Conservation (phyloP, 2,888 invertebrate genomes). For the Cephonodes hylas region DNA sequence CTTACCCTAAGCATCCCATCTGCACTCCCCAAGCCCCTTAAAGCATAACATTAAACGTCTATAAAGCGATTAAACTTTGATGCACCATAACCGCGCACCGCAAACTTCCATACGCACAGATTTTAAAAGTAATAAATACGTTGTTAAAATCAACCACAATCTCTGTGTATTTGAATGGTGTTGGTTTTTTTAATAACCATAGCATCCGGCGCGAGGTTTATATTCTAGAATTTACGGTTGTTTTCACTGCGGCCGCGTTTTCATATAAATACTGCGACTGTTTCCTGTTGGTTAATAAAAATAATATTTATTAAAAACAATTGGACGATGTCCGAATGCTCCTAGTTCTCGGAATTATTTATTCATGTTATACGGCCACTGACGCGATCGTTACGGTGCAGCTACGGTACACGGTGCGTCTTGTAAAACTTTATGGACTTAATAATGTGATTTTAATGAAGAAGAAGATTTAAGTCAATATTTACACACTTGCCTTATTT, state of each 20-base stretch:
- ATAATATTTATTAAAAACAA: conserved; percentile 74
- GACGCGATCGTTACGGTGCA: too few species aligned
- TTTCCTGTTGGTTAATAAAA: conserved; percentile 74
- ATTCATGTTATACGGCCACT: too few species aligned
- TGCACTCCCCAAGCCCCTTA: too few species aligned
- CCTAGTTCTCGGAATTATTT: conserved; percentile 34
- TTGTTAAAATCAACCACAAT: conserved; percentile 63
- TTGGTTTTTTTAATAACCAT: conserved; percentile 66
- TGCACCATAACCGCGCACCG: neutral
- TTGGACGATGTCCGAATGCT: conserved; percentile 44
- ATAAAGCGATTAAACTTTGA: neutral
- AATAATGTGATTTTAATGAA: too few species aligned
- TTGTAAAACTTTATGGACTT: too few species aligned
- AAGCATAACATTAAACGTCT: neutral
- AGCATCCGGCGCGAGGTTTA: conserved; percentile 72
- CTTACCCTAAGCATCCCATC: too few species aligned
- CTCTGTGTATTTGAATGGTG: conserved; percentile 31
- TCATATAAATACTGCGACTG: conserved; percentile 72
- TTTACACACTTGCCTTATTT: too few species aligned
- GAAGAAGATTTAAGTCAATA: too few species aligned
- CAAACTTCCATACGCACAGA: conserved; percentile 31
- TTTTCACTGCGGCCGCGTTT: conserved; percentile 77
- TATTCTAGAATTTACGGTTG: conserved; percentile 78
- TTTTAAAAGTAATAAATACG: conserved; percentile 58
- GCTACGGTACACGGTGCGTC: too few species aligned